Evolutionary conservation across 1,140 invertebrate genomes (phyloP).

Genomic region (Drosophila orena): DNA sequence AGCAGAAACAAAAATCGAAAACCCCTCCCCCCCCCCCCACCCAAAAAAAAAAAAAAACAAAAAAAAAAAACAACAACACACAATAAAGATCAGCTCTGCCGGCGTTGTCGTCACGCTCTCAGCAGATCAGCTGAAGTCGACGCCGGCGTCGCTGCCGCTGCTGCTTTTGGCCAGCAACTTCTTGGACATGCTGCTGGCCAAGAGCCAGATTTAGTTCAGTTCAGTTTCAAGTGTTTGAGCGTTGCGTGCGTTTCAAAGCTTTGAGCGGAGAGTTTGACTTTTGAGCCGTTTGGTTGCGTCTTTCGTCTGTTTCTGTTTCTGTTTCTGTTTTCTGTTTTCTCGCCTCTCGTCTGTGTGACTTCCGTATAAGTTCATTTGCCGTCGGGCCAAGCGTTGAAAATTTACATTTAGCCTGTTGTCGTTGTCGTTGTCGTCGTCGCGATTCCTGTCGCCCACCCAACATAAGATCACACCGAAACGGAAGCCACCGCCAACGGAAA

Average conservation of each 20-base stretch:
- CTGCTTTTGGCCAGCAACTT: conserved; percentile 76
- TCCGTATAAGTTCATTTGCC: conserved; percentile 61
- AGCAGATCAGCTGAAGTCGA: conserved; percentile 36
- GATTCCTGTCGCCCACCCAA: conserved; percentile 70
- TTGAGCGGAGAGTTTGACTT: conserved; percentile 65
- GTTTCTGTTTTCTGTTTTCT: conserved; percentile 14
- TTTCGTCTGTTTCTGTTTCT: too few relatives aligned
- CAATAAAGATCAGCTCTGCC: conserved; percentile 51
- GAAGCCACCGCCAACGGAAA: conserved; percentile 64
- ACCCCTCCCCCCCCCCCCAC: too few relatives aligned
- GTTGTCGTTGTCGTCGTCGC: conserved; percentile 49
- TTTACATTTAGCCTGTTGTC: conserved; percentile 17
- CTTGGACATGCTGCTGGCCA: conserved; percentile 84
- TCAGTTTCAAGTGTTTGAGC: conserved; percentile 84
- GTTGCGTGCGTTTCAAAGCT: conserved; percentile 83
- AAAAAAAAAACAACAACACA: conserved; percentile 18
- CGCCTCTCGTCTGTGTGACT: conserved; percentile 24
- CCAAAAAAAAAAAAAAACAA: conserved; percentile 22
- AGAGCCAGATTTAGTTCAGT: conserved; percentile 84
- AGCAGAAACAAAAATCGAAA: conserved; percentile 45
- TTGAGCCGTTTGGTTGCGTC: conserved; percentile 29
- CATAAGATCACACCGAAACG: conserved; percentile 26
- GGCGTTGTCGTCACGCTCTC: conserved; percentile 75
- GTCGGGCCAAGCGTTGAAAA: conserved; percentile 40
- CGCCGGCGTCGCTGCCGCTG: conserved; percentile 46